Evolutionary conservation across 1,140 invertebrate genomes (phyloP).

Genomic region (Plutomurus gul): DNA sequence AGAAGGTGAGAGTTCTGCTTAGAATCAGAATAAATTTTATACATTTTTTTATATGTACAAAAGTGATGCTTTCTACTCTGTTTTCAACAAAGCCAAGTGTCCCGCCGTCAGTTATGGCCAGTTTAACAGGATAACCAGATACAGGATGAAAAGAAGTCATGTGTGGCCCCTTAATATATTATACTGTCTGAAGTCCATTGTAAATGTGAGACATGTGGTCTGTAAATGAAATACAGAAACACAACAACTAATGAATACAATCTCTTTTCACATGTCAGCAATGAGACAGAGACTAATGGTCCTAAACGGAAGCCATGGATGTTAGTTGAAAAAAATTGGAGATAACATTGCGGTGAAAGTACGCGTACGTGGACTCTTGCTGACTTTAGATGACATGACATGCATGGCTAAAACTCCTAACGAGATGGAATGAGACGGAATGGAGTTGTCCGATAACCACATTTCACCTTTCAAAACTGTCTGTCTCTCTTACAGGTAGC

Average conservation of each 20-base stretch:
- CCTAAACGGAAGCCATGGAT: neutral
- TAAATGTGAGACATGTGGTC: constrained; percentile 1
- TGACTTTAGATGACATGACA: neutral
- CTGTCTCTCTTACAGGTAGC: no score
- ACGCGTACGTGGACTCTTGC: neutral
- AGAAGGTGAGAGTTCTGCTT: no score
- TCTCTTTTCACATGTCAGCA: neutral
- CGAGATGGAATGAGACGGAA: no score
- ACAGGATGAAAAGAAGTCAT: no score
- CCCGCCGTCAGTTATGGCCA: neutral
- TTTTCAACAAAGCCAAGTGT: no score
- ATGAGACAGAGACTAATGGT: constrained; percentile 9
- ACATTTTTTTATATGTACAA: no score
- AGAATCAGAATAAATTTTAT: no score
- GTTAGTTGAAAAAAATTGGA: neutral
- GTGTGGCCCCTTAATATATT: no score
- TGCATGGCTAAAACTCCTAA: no score
- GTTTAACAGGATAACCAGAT: neutral
- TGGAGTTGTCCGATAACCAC: no score
- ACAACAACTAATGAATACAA: constrained; percentile 1
- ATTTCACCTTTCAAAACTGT: no score
- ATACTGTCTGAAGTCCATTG: neutral
- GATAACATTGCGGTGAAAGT: neutral
- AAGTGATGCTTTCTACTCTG: no score
- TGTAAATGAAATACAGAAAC: neutral